These are phyloP conservation scores for Microchrysa polita DNA, from an alignment of 2,888 invertebrate species.

Conservation along the genomic window DNA sequence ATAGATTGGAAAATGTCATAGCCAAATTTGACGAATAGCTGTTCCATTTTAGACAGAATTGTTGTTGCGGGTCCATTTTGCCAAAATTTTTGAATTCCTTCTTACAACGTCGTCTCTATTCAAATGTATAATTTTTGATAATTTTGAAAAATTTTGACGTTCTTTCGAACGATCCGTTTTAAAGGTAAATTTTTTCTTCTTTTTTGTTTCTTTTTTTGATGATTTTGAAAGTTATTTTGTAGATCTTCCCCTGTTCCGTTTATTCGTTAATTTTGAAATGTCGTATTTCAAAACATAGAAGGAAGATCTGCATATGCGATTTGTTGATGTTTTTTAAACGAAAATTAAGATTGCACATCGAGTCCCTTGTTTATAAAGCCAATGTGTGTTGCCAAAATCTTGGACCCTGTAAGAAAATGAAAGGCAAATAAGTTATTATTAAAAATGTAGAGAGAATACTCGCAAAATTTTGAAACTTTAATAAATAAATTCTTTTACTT, in stretches of 20 bases:
- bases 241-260: slow-evolving; percentile 12
- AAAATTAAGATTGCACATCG: slow-evolving; percentile 32
- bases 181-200: too few species aligned
- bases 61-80: slow-evolving; percentile 94
- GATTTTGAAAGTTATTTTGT: background rate
- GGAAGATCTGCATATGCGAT: slow-evolving; percentile 12
- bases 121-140: slow-evolving; percentile 43
- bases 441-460: background rate
- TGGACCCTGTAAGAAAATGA: slow-evolving; percentile 35
- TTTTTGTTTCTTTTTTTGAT: background rate
- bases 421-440: slow-evolving; percentile 2
- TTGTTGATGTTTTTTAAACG: slow-evolving; percentile 21
- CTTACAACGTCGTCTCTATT: slow-evolving; percentile 19
- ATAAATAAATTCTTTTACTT: too few species aligned
- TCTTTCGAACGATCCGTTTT: too few species aligned
- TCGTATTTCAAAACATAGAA: background rate
- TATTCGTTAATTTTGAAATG: background rate
- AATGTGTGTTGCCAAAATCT: slow-evolving; percentile 27
- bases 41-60: slow-evolving; percentile 96
- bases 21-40: slow-evolving; percentile 94
- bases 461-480: too few species aligned
- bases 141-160: slow-evolving; percentile 6
- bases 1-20: slow-evolving; percentile 90
- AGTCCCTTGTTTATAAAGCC: slow-evolving; percentile 26
- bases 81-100: slow-evolving; percentile 6